These are phyloP conservation scores for Embidobia sp. DNA, from an alignment of 2,888 invertebrate genomes.

Conservation along the genomic window DNA sequence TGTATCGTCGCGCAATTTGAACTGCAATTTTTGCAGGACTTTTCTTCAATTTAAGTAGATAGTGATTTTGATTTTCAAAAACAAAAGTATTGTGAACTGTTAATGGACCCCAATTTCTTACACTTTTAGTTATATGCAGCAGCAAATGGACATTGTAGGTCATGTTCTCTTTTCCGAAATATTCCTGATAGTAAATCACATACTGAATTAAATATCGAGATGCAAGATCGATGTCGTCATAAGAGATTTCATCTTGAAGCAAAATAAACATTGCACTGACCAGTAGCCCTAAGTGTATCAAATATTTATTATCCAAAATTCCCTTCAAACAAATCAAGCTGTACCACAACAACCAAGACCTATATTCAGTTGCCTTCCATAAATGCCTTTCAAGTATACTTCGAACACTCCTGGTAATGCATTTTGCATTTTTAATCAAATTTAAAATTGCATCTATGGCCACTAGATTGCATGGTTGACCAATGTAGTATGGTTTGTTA, in stretches of 20 bases:
- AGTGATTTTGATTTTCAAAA: slow-evolving; percentile 52
- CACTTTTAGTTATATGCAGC: slow-evolving; percentile 10
- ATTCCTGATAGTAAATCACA: slow-evolving; percentile 2
- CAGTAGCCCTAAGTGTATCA: slow-evolving; percentile 2
- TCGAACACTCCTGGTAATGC: too few relatives aligned
- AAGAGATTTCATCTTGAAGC: slow-evolving; percentile 7
- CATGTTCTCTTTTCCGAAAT: slow-evolving; percentile 20
- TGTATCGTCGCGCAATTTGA: slow-evolving; percentile 30
- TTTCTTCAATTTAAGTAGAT: slow-evolving; percentile 24
- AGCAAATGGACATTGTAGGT: too few relatives aligned
- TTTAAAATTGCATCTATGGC: too few relatives aligned
- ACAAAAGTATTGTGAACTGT: slow-evolving; percentile 5
- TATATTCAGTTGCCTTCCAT: too few relatives aligned
- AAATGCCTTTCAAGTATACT: too few relatives aligned
- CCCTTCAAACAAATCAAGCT: slow-evolving; percentile 1
- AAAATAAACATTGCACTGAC: slow-evolving; percentile 8
- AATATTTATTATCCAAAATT: slow-evolving; percentile 4
- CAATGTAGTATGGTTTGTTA: slow-evolving; percentile 10
- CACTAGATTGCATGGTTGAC: slow-evolving; percentile 3
- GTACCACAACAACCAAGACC: slow-evolving; percentile 16
- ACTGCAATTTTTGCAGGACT: slow-evolving; percentile 22
- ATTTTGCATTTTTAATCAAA: too few relatives aligned
- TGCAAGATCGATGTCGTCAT: slow-evolving; percentile 7
- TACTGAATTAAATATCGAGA: slow-evolving; percentile 4
- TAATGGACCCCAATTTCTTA: slow-evolving; percentile 20